Base-by-base conservation (phyloP, 2,797 vertebrate species). In the Squalus acanthias region DNA sequence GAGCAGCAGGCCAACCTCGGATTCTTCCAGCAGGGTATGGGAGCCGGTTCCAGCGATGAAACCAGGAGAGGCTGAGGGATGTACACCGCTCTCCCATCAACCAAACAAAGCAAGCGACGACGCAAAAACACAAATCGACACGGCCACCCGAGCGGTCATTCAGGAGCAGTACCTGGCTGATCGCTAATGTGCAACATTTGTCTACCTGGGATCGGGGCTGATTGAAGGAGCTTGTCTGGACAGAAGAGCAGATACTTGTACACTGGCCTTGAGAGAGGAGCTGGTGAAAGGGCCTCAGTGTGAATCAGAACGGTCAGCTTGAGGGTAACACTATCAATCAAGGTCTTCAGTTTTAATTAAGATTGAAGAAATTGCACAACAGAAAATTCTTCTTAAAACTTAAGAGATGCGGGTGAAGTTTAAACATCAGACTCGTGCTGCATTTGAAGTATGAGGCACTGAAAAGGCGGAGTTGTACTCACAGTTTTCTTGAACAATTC, bases 401-500 rank as follows among this genome's bases (percentile, higher is more conserved):
- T 92, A 60, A 93, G 7, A 24, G 2, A 69, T n/a, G 22, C 13
- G 29, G 1, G 13, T 60, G 60, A 67, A 67, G 39, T 93, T 20
- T 67, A 39, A 22, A 93, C n/a, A 76, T 29, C 33, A 92, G 33
- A 92, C 63, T 39, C 8, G 63, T 39, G 33, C 91, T 39, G 57
- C 29, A 1, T 69, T 96, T 46, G 67, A 13, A 70, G 12, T 15
- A 67, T 46, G 24, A 46, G 79, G 17, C 24, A 96, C 39, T 53
- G 67, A 22, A 63, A 53, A 60, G 33, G 20, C 22, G 39, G 39
- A 74, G 39, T 26, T 12, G 6, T 96, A 97, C 98, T 98, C 97
- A 99, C 99, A 0, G 98, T 98, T 98, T 99, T 99, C 96, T 98
- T 98, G 96, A 99, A 99, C 92, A 99, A 97, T 97, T 99, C 99